A percentile compares a stretch with the other conserved stretches of the same genome.
These are phyloP conservation scores for Podilymbus podiceps DNA, from an alignment of 2,113 vertebrate species.

Conservation along the genomic window DNA sequence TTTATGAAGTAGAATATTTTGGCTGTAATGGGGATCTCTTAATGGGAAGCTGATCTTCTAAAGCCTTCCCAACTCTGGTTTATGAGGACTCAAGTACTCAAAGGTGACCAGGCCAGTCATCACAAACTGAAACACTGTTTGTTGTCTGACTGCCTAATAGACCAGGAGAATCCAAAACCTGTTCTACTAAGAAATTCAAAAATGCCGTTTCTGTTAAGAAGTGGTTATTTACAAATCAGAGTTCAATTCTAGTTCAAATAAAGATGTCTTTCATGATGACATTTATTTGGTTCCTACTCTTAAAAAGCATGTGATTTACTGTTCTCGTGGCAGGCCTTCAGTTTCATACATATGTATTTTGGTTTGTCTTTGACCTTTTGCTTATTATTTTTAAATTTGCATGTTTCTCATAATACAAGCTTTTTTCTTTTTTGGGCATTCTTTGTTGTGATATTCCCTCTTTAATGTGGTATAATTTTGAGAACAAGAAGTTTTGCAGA, in stretches of 20 bases:
- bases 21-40: background rate
- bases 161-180: conserved; percentile 5
- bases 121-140: background rate
- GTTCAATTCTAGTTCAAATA: conserved; percentile 60
- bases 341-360: conserved; percentile 56
- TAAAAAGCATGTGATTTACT: conserved; percentile 55
- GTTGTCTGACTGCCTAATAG: background rate
- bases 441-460: conserved; percentile 67
- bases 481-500: conserved; percentile 68
- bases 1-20: background rate
- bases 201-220: conserved; percentile 49
- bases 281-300: conserved; percentile 53
- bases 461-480: conserved; percentile 68
- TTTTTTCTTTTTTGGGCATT: conserved; percentile 16
- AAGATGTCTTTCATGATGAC: conserved; percentile 61
- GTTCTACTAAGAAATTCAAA: conserved; percentile 1
- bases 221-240: conserved; percentile 46
- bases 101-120: background rate
- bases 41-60: background rate
- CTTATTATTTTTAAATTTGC: conserved; percentile 60
- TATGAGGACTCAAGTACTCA: background rate
- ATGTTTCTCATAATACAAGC: conserved; percentile 55
- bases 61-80: background rate
- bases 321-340: conserved; percentile 18
- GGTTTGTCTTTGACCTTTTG: conserved; percentile 65